phyloP scores from a whole-genome alignment of 2,797 vertebrate genomes.

The Clarias fuscus region DNA sequence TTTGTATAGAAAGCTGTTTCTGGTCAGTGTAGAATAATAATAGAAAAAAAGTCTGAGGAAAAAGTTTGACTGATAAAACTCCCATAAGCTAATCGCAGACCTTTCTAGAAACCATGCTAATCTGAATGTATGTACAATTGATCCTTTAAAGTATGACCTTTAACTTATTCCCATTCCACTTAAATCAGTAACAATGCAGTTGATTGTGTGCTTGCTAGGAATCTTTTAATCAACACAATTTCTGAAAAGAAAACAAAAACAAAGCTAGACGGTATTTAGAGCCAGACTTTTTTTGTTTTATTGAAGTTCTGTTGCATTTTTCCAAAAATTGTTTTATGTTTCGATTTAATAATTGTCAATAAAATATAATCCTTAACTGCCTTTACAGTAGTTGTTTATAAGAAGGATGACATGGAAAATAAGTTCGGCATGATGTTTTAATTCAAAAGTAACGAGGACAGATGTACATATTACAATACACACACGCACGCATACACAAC shows the following conservation, averaged over 20 bases:
- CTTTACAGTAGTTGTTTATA: background rate
- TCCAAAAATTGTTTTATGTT: constrained; percentile 4
- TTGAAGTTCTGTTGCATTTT: background rate
- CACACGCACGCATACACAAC: background rate
- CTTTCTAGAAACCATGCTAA: constrained; percentile 18
- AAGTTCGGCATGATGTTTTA: constrained; percentile 11
- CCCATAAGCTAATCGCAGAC: background rate
- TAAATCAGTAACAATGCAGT: background rate
- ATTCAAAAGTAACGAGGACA: constrained; percentile 18
- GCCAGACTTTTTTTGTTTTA: background rate
- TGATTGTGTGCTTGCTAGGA: background rate
- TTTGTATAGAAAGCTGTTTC: background rate
- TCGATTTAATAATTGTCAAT: constrained; percentile 12
- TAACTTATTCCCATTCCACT: background rate
- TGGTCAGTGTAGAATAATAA: background rate
- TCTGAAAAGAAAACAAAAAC: background rate
- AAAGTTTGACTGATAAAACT: background rate
- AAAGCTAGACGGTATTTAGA: background rate
- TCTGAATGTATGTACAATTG: constrained; percentile 45
- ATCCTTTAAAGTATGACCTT: background rate
- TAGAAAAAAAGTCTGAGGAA: background rate
- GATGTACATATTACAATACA: background rate
- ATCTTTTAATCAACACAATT: background rate
- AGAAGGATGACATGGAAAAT: no score
- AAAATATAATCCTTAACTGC: constrained; percentile 9